Evolutionary conservation across 2,113 vertebrate genomes (phyloP).

Genomic region (Hippocampus comes): DNA sequence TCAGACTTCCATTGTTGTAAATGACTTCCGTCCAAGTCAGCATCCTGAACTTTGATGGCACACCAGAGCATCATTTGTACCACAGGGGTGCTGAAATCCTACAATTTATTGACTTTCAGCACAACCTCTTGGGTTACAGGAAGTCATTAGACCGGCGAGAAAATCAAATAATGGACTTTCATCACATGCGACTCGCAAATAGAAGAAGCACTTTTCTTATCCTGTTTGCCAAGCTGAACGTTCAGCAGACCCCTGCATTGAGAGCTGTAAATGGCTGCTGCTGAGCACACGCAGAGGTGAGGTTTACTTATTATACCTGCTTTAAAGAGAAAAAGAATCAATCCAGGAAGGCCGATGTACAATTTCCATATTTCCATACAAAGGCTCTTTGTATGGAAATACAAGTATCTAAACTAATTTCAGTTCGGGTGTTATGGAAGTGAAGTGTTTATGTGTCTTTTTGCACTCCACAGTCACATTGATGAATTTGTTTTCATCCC

Average conservation of each 20-base stretch:
- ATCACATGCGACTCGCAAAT: slow-evolving; percentile 24
- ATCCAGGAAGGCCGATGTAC: neutral
- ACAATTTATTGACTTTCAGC: slow-evolving; percentile 33
- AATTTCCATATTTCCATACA: no score
- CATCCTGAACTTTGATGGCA: slow-evolving; percentile 2
- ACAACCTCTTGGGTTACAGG: slow-evolving; percentile 11
- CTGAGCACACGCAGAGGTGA: slow-evolving; percentile 34
- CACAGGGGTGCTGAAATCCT: slow-evolving; percentile 8
- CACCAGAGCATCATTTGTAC: slow-evolving; percentile 8
- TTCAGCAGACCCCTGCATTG: slow-evolving; percentile 41
- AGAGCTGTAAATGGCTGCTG: slow-evolving; percentile 43
- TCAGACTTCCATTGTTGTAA: slow-evolving; percentile 7
- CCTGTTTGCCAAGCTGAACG: slow-evolving; percentile 52
- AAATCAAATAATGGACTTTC: slow-evolving; percentile 29
- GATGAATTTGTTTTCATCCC: neutral
- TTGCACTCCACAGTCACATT: neutral
- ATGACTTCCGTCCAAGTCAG: slow-evolving; percentile 9
- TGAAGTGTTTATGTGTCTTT: neutral
- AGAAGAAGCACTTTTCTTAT: slow-evolving; percentile 29
- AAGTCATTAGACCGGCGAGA: slow-evolving; percentile 23
- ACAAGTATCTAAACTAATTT: neutral
- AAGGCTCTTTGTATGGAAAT: slow-evolving; percentile 3
- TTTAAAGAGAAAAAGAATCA: slow-evolving; percentile 6
- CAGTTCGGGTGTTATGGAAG: neutral
- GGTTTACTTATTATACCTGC: slow-evolving; percentile 24